Conservation (phyloP, 2,113 vertebrate species). For the Picathartes gymnocephalus region DNA sequence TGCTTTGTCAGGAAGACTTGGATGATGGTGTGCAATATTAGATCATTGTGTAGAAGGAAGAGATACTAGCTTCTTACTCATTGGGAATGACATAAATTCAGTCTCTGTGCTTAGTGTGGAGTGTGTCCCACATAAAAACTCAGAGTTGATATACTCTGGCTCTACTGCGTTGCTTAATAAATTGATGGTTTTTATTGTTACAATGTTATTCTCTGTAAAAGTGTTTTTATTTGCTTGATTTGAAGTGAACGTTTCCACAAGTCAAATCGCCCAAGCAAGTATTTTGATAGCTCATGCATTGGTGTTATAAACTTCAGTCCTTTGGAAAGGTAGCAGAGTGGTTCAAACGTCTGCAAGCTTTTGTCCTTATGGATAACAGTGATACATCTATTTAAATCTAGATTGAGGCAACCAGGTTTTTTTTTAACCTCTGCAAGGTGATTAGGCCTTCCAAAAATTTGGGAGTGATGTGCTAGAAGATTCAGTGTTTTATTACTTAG, state of each 20-base stretch:
- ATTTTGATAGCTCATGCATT: neutral
- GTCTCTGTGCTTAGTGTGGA: neutral
- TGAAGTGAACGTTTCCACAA: neutral
- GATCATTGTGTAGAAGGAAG: neutral
- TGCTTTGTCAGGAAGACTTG: neutral
- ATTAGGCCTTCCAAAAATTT: neutral
- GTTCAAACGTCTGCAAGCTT: neutral
- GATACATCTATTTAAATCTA: neutral
- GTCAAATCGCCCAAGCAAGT: neutral
- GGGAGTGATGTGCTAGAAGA: neutral
- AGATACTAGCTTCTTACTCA: neutral
- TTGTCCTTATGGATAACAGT: neutral
- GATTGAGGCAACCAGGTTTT: neutral
- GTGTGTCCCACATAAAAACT: neutral
- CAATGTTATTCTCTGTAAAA: neutral
- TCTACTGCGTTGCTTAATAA: neutral
- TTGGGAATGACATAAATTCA: neutral
- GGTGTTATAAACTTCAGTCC: neutral
- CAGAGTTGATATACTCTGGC: neutral
- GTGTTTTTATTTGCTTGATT: neutral
- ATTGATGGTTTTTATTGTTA: neutral
- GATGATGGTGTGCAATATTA: neutral
- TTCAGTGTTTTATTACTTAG: neutral
- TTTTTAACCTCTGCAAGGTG: neutral
- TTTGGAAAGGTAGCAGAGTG: neutral